phyloP scores from a whole-genome alignment of 2,797 vertebrate genomes.

The Salarias fasciatus region DNA sequence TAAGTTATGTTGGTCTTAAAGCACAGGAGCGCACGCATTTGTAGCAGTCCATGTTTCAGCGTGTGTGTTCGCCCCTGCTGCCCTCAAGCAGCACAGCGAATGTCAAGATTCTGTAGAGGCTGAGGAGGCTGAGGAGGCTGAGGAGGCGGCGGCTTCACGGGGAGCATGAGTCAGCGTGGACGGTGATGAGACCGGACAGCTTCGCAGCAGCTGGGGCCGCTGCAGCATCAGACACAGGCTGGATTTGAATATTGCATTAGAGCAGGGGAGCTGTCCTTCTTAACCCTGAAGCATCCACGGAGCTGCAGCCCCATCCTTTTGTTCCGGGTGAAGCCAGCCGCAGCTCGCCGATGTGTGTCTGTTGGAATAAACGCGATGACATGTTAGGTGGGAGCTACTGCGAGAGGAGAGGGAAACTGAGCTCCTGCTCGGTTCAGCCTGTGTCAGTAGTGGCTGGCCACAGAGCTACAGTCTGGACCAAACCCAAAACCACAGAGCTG shows the following conservation, averaged over 20 bases:
- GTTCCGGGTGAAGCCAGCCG: slow-evolving; percentile 28
- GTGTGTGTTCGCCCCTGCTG: slow-evolving; percentile 45
- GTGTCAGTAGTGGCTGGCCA: slow-evolving; percentile 63
- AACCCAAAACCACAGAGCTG: slow-evolving; percentile 70
- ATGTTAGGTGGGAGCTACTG: slow-evolving; percentile 60
- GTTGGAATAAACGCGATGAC: slow-evolving; percentile 54
- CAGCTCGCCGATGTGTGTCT: slow-evolving; percentile 42
- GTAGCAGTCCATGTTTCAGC: slow-evolving; percentile 32
- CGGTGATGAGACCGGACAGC: slow-evolving; percentile 71
- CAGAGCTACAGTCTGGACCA: slow-evolving; percentile 63
- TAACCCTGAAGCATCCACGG: slow-evolving; percentile 34
- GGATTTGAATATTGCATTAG: slow-evolving; percentile 76
- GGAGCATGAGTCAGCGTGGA: slow-evolving; percentile 72
- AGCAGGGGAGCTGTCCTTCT: slow-evolving; percentile 28
- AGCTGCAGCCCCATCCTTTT: slow-evolving; percentile 18
- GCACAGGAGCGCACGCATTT: slow-evolving; percentile 7
- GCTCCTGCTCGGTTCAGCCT: slow-evolving; percentile 50
- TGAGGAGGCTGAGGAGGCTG: slow-evolving; percentile 48
- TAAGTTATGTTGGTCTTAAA: slow-evolving; percentile 13
- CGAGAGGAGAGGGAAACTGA: slow-evolving; percentile 53
- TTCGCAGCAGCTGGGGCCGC: slow-evolving; percentile 51
- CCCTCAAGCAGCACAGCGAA: slow-evolving; percentile 53
- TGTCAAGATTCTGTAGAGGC: slow-evolving; percentile 62
- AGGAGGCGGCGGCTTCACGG: slow-evolving; percentile 43
- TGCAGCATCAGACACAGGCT: slow-evolving; percentile 53